phyloP scores from a whole-genome alignment of 2,797 vertebrate genomes.

The Yasuhikotakia modesta region DNA sequence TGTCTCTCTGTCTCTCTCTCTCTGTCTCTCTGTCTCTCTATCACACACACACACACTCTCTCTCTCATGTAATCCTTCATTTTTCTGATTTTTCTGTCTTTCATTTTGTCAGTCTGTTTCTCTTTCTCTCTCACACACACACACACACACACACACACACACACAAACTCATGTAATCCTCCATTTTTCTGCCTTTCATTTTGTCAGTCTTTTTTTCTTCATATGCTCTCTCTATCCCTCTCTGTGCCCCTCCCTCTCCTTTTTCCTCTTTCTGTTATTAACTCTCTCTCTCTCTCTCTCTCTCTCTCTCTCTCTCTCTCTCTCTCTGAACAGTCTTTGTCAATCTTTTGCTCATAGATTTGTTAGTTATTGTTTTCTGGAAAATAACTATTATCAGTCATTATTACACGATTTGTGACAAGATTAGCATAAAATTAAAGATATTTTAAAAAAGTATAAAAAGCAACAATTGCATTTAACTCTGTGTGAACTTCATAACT shows the following conservation, averaged over 20 bases:
- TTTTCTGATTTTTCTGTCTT: no score
- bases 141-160: no score
- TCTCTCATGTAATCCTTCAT: no score
- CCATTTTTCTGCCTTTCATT: constrained; percentile 68
- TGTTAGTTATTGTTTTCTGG: background rate
- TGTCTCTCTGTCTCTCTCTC: constrained; percentile 46
- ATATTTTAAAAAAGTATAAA: no score
- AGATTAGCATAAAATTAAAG: background rate
- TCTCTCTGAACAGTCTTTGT: constrained; percentile 5
- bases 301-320: constrained; percentile 33
- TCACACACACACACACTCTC: no score
- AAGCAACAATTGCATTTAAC: no score
- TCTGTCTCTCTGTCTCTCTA: no score
- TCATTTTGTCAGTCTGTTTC: no score
- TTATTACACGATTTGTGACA: constrained; percentile 2
- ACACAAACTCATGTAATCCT: constrained; percentile 53
- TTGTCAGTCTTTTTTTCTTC: constrained; percentile 64
- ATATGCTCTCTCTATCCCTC: constrained; percentile 31
- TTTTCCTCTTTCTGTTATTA: constrained; percentile 39
- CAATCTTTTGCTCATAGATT: background rate
- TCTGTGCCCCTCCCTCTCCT: constrained; percentile 42
- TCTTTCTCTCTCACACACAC: constrained; percentile 45
- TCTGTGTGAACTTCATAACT: no score
- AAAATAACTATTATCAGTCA: background rate
- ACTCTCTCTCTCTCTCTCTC: constrained; percentile 32